Percentiles rank a stretch among this genome's conserved stretches.
These are phyloP conservation scores for Amaurobius ferox DNA, from an alignment of 2,888 invertebrate genomes.

Conservation along the genomic window DNA sequence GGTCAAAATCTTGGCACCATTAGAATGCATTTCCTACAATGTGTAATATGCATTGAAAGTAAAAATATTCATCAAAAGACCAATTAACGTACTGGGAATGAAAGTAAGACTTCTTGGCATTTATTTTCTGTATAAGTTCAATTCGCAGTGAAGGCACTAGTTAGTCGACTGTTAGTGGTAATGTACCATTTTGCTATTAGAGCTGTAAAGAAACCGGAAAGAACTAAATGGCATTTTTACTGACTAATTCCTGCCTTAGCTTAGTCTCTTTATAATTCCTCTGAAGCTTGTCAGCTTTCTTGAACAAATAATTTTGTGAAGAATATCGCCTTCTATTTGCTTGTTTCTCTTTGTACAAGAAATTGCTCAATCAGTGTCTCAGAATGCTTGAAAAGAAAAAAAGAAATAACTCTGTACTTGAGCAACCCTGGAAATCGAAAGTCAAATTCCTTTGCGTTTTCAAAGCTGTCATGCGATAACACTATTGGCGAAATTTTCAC, in stretches of 20 bases:
- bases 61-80: too few relatives aligned
- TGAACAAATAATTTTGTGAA: slow-evolving; percentile 68
- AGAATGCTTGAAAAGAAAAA: slow-evolving; percentile 35
- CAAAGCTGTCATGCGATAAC: too few relatives aligned
- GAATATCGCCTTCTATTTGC: slow-evolving; percentile 63
- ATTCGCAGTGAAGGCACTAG: slow-evolving; percentile 33
- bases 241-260: slow-evolving; percentile 66
- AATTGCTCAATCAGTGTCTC: slow-evolving; percentile 64
- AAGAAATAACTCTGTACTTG: slow-evolving; percentile 53
- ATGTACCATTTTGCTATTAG: slow-evolving; percentile 34
- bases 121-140: neutral
- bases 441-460: too few relatives aligned
- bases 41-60: too few relatives aligned
- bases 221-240: slow-evolving; percentile 57
- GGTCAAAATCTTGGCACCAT: too few relatives aligned
- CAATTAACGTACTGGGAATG: slow-evolving; percentile 3
- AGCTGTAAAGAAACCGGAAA: slow-evolving; percentile 29
- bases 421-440: slow-evolving; percentile 15
- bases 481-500: too few relatives aligned
- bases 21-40: too few relatives aligned
- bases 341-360: slow-evolving; percentile 69
- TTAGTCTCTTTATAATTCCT: slow-evolving; percentile 51
- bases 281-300: slow-evolving; percentile 53
- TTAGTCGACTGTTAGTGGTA: slow-evolving; percentile 51
- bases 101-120: neutral